Base-by-base conservation (phyloP, 1,140 invertebrate genomes). In the Cepaea nemoralis region DNA sequence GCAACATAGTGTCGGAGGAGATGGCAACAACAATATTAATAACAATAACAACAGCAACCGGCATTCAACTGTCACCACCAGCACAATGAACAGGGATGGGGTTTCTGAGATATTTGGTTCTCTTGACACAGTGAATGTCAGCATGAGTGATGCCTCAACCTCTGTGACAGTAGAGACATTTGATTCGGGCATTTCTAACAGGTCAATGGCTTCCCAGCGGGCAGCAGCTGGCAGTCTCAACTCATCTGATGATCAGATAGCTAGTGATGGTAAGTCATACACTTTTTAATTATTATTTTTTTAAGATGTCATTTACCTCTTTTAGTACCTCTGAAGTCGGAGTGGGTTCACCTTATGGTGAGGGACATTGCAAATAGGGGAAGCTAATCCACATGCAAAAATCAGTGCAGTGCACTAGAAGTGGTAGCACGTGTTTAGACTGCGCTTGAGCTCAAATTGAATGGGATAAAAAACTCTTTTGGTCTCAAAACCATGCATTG, bases 111-210 rank as follows among this genome's bases (percentile, higher is more conserved):
- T 88, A 39, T 90, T 89, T 85, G 90, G 90, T 31, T 91, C 90
- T 55, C 82, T 90, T 50, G 90, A 91, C 77, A 91, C 90, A 27
- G 88, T 91, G 27, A 90, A 90, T 81, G 87, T 89, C 48, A 90
- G 88, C 83, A 87, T 88, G 84, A 88, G 87, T 79, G 88, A 89
- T 84, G 89, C 89, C 5, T 89, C 88, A 14, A 90, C 90, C 0
- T 86, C 88, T 6, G 83, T 86, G 19, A 88, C 87, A 3, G 86
- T 89, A 55, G 90, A 89, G 67, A 89, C 90, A 10, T 85, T 87
- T 78, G 89, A 90, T 74, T 89, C 88, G 83, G 81, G 85, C 14
- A 83, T 86, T 24, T 89, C 87, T 12, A 88, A 86, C 27, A 87
- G 88, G 69, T 91, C 90, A 39, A 86, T 88, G 45, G 83, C 84